Evolutionary conservation across 1,140 invertebrate species (phyloP), one percentile per base, ranked within the genome.

Genomic region (Lordiphosa stackelbergi): DNA sequence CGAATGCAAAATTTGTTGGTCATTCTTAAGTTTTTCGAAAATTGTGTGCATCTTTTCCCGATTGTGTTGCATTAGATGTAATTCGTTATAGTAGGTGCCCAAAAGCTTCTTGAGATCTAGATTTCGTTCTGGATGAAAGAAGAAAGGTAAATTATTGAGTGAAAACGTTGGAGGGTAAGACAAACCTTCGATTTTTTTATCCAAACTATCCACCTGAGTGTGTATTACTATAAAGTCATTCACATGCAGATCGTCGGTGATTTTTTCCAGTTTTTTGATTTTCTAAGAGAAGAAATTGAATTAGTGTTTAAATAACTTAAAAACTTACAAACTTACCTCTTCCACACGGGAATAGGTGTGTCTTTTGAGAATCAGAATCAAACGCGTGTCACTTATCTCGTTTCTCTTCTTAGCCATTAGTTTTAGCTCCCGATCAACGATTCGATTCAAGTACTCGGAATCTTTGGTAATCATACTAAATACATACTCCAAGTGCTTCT

Each of bases 151-250:
- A 4, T 41, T 10, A 16, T 43, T 10, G 5, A 19, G 8, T 16
- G 12, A 2, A 4, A 1, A 1, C 7, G 3, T 1, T 4, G 8
- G 8, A 1, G 0, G 16, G 16, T 5, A 2, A 2, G 2, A 4
- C 16, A 24, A 6, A 22, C 85, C 85, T 42, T 87, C 85, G 19
- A 83, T 62, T 57, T 87, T 87, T 19, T 85, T 81, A 2, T 53
- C 45, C 11, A 87, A 24, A 5, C 57, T 16, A 8, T 58, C 24
- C 1, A 66, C 49, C 11, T 85, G 66, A 12, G 66, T 81, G 12
- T 87, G 69, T 8, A 85, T 40, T 34, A 41, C 4, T 10, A 75
- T 49, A 28, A 69, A 87, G 13, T 87, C 66, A 5, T 34, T 38
- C 28, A 87, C 60, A n/a, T 28, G 43, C 5, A 87, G 34, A 0